Percentiles rank a stretch among this genome's conserved stretches.
phyloP scores from a whole-genome alignment of 2,888 invertebrate genomes.

The Epistrophe eligans region DNA sequence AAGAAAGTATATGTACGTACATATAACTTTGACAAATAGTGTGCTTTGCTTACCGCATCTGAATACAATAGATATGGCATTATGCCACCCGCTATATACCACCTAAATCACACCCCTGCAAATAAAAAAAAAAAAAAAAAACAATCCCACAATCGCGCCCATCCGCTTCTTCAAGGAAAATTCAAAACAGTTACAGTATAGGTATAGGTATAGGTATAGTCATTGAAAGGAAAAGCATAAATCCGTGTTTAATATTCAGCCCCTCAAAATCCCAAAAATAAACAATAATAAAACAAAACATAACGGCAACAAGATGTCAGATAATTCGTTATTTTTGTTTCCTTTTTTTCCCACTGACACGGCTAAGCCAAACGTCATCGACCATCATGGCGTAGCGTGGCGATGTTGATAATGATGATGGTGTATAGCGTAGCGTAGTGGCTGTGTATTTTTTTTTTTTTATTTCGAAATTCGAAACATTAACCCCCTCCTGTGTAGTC shows the following conservation, averaged over 20 bases:
- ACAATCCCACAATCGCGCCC: slow-evolving; percentile 2
- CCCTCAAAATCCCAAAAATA: slow-evolving; percentile 33
- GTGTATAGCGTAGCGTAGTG: slow-evolving; percentile 2
- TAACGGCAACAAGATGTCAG: slow-evolving; percentile 39
- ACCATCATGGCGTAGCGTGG: slow-evolving; percentile 6
- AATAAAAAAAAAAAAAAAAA: slow-evolving; percentile 2
- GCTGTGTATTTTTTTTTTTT: slow-evolving; percentile 16
- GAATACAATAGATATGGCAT: slow-evolving; percentile 55
- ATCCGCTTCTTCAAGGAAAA: slow-evolving; percentile 7
- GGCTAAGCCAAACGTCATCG: slow-evolving; percentile 46
- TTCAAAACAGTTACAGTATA: slow-evolving; percentile 31
- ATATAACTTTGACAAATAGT: slow-evolving; percentile 51
- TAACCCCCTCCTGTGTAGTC: slow-evolving; percentile 15
- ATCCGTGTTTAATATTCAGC: slow-evolving; percentile 25
- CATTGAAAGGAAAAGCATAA: slow-evolving; percentile 31
- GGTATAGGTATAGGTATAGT: no score
- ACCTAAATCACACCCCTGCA: slow-evolving; percentile 49
- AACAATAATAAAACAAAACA: slow-evolving; percentile 17
- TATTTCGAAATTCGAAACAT: slow-evolving; percentile 31
- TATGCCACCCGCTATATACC: slow-evolving; percentile 31
- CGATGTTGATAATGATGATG: background rate
- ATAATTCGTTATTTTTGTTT: slow-evolving; percentile 50
- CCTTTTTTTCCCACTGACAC: slow-evolving; percentile 28
- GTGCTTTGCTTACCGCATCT: slow-evolving; percentile 3
- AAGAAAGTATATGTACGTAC: slow-evolving; percentile 43